These are phyloP conservation scores for Agonum fuliginosum DNA, from an alignment of 2,888 invertebrate genomes.

Conservation along the genomic window DNA sequence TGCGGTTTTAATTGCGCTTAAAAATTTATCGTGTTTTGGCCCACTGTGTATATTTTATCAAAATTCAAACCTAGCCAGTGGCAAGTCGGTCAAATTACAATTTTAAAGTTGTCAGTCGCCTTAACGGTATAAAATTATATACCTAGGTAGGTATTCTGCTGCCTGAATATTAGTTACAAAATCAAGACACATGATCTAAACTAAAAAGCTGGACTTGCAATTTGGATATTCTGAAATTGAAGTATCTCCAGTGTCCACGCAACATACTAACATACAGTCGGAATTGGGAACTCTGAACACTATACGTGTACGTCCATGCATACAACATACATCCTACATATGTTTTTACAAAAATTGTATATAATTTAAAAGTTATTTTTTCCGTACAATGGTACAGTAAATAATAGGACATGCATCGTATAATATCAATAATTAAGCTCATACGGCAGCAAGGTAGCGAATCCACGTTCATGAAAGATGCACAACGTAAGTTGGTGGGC, in stretches of 20 bases:
- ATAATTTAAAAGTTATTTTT: slow-evolving; percentile 72
- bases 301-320: slow-evolving; percentile 12
- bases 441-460: slow-evolving; percentile 71
- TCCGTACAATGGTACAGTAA: slow-evolving; percentile 72
- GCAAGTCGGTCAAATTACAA: too few relatives aligned
- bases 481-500: slow-evolving; percentile 25
- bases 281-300: not conserved
- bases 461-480: slow-evolving; percentile 59
- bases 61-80: too few relatives aligned
- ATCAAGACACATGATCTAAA: too few relatives aligned
- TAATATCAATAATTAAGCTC: slow-evolving; percentile 73
- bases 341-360: slow-evolving; percentile 72
- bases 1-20: too few relatives aligned
- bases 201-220: too few relatives aligned
- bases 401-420: slow-evolving; percentile 70
- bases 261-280: not conserved
- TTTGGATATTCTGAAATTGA: too few relatives aligned
- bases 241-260: not conserved
- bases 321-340: slow-evolving; percentile 69
- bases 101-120: too few relatives aligned
- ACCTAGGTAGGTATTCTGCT: too few relatives aligned
- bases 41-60: too few relatives aligned
- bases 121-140: too few relatives aligned
- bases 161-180: too few relatives aligned
- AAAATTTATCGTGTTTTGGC: too few relatives aligned